Percentiles rank a stretch among this genome's conserved stretches.
phyloP scores from a whole-genome alignment of 2,888 invertebrate species.

The Ceriagrion tenellum region DNA sequence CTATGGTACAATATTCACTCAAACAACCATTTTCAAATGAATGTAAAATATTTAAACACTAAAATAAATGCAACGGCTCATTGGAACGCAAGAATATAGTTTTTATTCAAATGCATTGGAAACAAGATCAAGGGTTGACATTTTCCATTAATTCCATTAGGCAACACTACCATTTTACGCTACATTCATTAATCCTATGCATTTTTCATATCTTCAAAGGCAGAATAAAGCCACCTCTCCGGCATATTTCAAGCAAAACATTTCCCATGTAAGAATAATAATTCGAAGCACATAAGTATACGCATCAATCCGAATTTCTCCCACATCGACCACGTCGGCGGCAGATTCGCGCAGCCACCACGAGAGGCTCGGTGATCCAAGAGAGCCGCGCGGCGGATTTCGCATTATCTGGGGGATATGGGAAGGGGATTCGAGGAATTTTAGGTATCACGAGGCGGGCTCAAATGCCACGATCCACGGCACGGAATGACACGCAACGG shows the following conservation, averaged over 20 bases:
- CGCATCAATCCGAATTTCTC: not conserved
- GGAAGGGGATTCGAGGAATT: not conserved
- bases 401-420: not conserved
- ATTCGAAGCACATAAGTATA: not conserved
- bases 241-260: not conserved
- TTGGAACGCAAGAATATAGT: too few species aligned
- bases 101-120: too few species aligned
- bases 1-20: too few species aligned
- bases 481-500: too few species aligned
- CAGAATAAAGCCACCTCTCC: not conserved
- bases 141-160: too few species aligned
- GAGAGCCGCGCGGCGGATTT: not conserved
- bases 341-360: not conserved
- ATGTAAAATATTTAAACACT: too few species aligned
- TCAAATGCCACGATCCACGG: not conserved
- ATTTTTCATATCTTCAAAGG: not conserved
- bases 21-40: too few species aligned
- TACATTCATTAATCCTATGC: too few species aligned
- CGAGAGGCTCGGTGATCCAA: not conserved
- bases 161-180: too few species aligned
- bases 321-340: not conserved
- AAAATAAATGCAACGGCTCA: too few species aligned
- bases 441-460: not conserved
- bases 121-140: too few species aligned
- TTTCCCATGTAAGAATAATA: not conserved